Base-by-base conservation (phyloP, 2,113 vertebrate genomes). In the Cyprinodon brontotheroides region DNA sequence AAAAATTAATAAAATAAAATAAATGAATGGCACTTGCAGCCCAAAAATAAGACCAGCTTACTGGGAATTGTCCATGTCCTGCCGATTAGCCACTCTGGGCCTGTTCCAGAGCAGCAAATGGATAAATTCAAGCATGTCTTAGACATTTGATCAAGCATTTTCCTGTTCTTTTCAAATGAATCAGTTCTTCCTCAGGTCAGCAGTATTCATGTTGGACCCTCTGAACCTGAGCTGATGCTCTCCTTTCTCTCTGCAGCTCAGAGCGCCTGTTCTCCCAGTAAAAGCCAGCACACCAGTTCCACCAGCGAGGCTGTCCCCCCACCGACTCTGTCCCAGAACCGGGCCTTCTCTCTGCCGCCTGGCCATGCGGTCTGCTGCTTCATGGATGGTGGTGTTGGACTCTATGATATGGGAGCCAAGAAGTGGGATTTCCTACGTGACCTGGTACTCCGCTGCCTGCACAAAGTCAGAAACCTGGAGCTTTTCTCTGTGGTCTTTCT, bases 401-500 rank as follows among this genome's bases (percentile, higher is more conserved):
- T 99, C 43, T 99, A 99, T 57, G 95, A 99, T 85, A 96, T 99
- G 95, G 98, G 96, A 53, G 93, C 96, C 83, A 98, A 95, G 86
- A 99, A 99, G 79, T 99, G 98, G 98, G 96, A 99, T 93, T 99
- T 99, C 82, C 95, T 99, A 14, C 91, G 97, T 86, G 98, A 99
- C 88, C 67, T 99, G 98, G 98, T 99, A 97, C 1, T 84, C 6
- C 17, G 9, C 7, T n/a, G 6, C 53, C 48, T 15, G 48, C 29
- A 75, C 0, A 17, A 2, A 7, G 14, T 50, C 36, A 29, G 7
- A 37, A 14, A 48, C 2, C 11, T 13, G 4, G 11, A 12, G 22
- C 41, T 4, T 20, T 6, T 38, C 20, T 22, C 50, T 50, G 3
- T 4, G 17, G n/a, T 17, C 11, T 70, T 5, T 4, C n/a, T 4